phyloP scores from a whole-genome alignment of 2,888 invertebrate genomes.

The Orthosia gothica region DNA sequence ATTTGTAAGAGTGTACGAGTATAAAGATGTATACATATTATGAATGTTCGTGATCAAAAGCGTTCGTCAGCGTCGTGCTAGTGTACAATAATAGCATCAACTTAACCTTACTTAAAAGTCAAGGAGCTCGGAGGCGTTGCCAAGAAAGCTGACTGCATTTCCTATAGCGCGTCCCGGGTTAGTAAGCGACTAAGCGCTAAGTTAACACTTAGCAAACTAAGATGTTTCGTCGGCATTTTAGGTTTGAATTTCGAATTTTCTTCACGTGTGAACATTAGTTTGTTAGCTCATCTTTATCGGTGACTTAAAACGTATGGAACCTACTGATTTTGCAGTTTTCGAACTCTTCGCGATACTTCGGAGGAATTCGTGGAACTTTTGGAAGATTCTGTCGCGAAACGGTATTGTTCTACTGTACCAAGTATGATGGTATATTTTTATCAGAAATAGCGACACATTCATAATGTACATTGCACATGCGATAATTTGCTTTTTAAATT shows the following conservation, averaged over 20 bases:
- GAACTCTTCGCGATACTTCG: background rate
- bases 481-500: too few species aligned
- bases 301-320: background rate
- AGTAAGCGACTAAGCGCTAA: slow-evolving; percentile 37
- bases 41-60: background rate
- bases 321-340: background rate
- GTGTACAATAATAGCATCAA: slow-evolving; percentile 45
- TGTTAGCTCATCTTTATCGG: background rate
- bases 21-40: too few species aligned
- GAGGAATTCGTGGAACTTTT: background rate
- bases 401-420: too few species aligned
- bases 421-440: too few species aligned
- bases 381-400: background rate
- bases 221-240: slow-evolving; percentile 24
- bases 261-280: background rate
- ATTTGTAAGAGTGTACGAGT: too few species aligned
- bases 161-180: slow-evolving; percentile 30
- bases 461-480: too few species aligned
- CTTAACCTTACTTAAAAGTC: slow-evolving; percentile 67
- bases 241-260: background rate
- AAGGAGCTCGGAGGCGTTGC: slow-evolving; percentile 58
- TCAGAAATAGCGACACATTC: too few species aligned
- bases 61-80: slow-evolving; percentile 4
- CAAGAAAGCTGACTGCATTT: slow-evolving; percentile 62
- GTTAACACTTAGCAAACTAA: slow-evolving; percentile 42